phyloP scores from a whole-genome alignment of 2,113 vertebrate genomes.

The Neotoma lepida region DNA sequence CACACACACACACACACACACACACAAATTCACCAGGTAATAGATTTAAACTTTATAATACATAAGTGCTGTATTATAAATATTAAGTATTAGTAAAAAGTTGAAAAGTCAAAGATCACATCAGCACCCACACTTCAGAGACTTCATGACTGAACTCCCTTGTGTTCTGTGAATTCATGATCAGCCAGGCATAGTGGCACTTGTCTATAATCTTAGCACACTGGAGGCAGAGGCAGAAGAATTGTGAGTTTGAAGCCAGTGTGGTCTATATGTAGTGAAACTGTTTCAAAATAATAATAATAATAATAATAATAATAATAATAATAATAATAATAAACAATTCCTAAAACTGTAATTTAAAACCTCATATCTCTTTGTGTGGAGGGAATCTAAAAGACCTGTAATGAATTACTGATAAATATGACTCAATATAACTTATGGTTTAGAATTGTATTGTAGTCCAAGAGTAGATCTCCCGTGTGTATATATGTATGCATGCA shows the following conservation, averaged over 20 bases:
- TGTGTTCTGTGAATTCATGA: neutral
- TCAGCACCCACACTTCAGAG: neutral
- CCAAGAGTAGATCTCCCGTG: slow-evolving; percentile 4
- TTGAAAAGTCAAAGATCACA: neutral
- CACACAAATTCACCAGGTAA: neutral
- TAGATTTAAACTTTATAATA: neutral
- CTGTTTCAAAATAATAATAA: neutral
- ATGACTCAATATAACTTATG: slow-evolving; percentile 49
- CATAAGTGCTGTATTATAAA: neutral
- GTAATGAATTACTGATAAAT: slow-evolving; percentile 38
- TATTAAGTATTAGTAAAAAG: neutral
- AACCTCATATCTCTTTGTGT: neutral
- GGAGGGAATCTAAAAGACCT: neutral
- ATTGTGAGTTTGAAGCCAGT: neutral
- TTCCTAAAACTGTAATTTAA: neutral
- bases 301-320: neutral
- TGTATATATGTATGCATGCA: neutral
- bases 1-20: neutral
- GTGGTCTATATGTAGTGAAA: neutral
- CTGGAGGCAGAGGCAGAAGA: neutral
- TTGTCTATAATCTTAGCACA: neutral
- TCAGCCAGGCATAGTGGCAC: neutral
- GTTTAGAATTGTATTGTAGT: slow-evolving; percentile 41
- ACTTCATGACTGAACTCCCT: neutral
- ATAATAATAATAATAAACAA: neutral